Base-by-base conservation (phyloP, 2,888 invertebrate species). In the Athripsodes cinereus region DNA sequence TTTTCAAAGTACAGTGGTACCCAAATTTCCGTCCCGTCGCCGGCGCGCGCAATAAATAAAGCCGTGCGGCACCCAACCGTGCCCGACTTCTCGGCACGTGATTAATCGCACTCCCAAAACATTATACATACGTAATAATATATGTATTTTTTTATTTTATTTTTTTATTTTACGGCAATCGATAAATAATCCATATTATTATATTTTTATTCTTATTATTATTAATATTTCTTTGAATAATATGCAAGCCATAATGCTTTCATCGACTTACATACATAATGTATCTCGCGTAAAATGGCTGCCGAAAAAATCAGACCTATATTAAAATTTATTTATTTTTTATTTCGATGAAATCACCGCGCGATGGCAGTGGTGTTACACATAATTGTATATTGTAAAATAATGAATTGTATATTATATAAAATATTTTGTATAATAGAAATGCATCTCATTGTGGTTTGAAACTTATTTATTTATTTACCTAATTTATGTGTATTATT, bases 11-110 rank as follows among this genome's bases (percentile, higher is more conserved):
- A 48, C 48, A 48, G 48, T 48, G 21, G 20, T 48, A 21, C 19
- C 19, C 48, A 20, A 48, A 48, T 20, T n/a, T 48, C 49, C 53
- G 47, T 16, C 34, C 52, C 44, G 22, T 22, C 47, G 34, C 22
- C 52, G 51, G 52, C 46, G 34, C 49, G 19, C n/a, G 21, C 59
- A 57, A 62, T 62, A 62, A 62, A 60, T 60, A 58, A 60, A 34
- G 31, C 35, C 54, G 53, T 35, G 46, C 35, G 59, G 53, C 62
- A 35, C 56, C 62, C 62, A 51, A 55, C 58, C 49, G 62, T 60
- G 62, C 62, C 51, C 62, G 62, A 62, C 62, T 62, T 62, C 60
- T 62, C 60, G 34, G 58, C 62, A 53, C 60, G 62, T 60, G 57
- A 61, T 61, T 58, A 58, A 62, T 58, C 52, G 60, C 58, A 55